Evolutionary conservation across 1,140 invertebrate genomes (phyloP).

Genomic region (Eubasilissa regina): DNA sequence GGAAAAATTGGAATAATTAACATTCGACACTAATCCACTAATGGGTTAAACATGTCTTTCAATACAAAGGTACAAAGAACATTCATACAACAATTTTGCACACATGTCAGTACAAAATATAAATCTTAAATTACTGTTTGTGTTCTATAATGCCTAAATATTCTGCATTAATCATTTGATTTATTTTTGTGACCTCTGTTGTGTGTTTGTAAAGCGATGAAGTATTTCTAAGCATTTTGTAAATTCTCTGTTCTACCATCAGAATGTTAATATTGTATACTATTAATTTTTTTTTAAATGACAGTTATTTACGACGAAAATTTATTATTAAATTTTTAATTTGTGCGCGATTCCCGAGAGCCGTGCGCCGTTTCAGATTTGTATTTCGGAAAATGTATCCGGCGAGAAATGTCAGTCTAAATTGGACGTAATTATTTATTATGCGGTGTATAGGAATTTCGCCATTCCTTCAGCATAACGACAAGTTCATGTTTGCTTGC

Average conservation of each 20-base stretch:
- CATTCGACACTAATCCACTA: too few relatives aligned
- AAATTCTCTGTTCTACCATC: neutral
- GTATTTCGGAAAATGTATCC: neutral
- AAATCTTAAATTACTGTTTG: too few relatives aligned
- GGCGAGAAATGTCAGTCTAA: slow-evolving; percentile 11
- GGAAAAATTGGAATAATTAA: too few relatives aligned
- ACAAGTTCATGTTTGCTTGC: neutral
- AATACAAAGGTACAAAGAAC: too few relatives aligned
- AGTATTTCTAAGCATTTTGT: too few relatives aligned
- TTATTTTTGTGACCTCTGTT: too few relatives aligned
- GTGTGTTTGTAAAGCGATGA: neutral
- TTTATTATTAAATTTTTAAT: neutral
- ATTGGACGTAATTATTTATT: slow-evolving; percentile 9
- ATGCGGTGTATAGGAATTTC: slow-evolving; percentile 19
- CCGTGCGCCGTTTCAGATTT: neutral
- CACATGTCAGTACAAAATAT: too few relatives aligned
- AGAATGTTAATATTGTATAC: neutral
- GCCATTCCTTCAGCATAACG: slow-evolving; percentile 4
- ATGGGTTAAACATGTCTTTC: too few relatives aligned
- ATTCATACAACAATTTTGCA: too few relatives aligned
- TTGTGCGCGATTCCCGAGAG: neutral
- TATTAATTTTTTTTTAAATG: neutral
- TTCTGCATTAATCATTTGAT: too few relatives aligned
- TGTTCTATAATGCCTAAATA: too few relatives aligned
- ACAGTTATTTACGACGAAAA: neutral